Base-by-base conservation (phyloP, 1,140 invertebrate genomes). In the Muscidifurax raptorellus region DNA sequence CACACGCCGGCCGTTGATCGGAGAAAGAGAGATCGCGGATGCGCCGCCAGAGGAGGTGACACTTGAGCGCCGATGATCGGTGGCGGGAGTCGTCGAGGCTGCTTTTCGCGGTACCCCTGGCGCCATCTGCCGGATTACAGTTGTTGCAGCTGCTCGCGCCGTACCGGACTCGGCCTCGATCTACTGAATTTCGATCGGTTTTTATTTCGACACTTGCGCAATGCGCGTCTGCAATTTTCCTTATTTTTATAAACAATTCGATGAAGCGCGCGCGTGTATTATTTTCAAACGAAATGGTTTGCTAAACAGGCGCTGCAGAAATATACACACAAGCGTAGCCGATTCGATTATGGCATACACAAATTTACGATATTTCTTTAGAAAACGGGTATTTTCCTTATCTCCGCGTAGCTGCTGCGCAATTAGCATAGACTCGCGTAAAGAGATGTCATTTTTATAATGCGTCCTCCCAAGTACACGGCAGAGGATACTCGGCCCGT, bases 21-120 rank as follows among this genome's bases (percentile, higher is more conserved):
- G 67, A 18, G 71, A 74, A 30, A 74, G 71, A 71, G 72, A 69
- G 28, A 52, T 52, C 75, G 28, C 27, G 44, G 47, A 47, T 59
- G 76, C 47, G 52, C 52, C 28, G 1, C 28, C 59, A 59, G 76
- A 78, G 76, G 76, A 52, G 47, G 47, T 52, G 47, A 52, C 15
- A 52, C 47, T 52, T 52, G 47, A n/a, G n/a, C 47, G 52, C 22
- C 52, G 52, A 7, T 47, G 44, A 12, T 12, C 13, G 13, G 52
- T 59, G 52, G 52, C 52, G 52, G 52, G 52, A 59, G 52, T n/a
- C 22, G 52, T 22, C 18, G 52, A 22, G 52, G 0, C 2, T n/a
- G 52, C 18, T n/a, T 6, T 7, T 2, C 52, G 44, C 52, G 22
- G 5, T 3, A 22, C 59, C 32, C 15, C 76, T 79, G 77, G 52